Evolutionary conservation across 2,888 invertebrate species (phyloP), one percentile per base, ranked within the genome.

Genomic region (Pammene fasciana): DNA sequence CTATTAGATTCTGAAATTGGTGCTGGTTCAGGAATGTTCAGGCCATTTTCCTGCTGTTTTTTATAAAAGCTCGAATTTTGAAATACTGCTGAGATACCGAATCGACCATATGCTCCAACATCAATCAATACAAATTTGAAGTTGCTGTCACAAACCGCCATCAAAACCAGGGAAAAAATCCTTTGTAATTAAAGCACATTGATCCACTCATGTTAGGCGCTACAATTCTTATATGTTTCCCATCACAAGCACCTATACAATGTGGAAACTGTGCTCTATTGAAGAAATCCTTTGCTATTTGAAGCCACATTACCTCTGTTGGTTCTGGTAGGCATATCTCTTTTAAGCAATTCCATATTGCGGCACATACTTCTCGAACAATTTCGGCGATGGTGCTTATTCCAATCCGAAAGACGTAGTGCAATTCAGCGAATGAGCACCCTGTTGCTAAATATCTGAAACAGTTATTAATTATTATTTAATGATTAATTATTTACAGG

Each of bases 11-110:
- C 13, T 50, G 64, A 70, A 68, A 73, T 13, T 59, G 72, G 46
- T 67, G 62, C 71, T 65, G 72, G 67, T 5, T 45, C 54, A 67
- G 56, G 73, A 59, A 71, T 67, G 54, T 71, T 57, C 41, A 71
- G 67, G 41, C 64, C 45, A 59, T 64, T 67, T 54, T 57, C 41
- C 3, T 10, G 9, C 14, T 41, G 41, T 3, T 38, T n/a, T 57
- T 57, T 41, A 41, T 59, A 64, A 9, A 71, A 67, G n/a, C 10
- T n/a, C 13, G 11, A 34, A n/a, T 36, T 34, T 36, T 4, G 6
- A 60, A 34, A 26, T 60, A 67, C 57, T 57, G 68, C 46, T n/a
- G 67, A 67, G 34, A 62, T 62, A 34, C 61, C 54, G 38, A 38
- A 46, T 48, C 55, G 61, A 46, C 67, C 67, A 38, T 68, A 62